Base-by-base conservation (phyloP, 2,888 invertebrate species). In the Conops quadrifasciatus region DNA sequence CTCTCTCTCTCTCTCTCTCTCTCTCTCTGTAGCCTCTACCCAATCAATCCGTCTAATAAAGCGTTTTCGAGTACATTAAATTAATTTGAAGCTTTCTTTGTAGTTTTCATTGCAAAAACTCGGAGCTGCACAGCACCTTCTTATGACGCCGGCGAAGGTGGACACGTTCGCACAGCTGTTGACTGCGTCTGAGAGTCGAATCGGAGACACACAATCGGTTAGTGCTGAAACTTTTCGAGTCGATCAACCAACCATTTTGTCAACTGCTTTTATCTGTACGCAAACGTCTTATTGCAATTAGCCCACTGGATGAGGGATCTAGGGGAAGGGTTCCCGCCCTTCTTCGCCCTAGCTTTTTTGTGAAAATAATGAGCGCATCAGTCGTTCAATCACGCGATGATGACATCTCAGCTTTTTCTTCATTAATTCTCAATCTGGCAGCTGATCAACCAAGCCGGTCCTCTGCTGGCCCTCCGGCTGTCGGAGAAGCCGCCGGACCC, bases 391-490 rank as follows among this genome's bases (percentile, higher is more conserved):
- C 59, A 47, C 47, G 58, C 28, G 59, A 56, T 66, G 36, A 16
- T 49, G 5, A 1, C 21, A 13, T 65, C 51, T 62, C n/a, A 21
- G 28, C 28, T 53, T 49, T 28, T 67, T 60, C 67, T 59, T 59
- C 67, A 67, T 67, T 67, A 67, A 67, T 67, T 19, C 49, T 49
- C 47, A 67, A 67, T 67, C 67, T 59, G 47, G 59, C 59, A 19
- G 7, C 45, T 67, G 67, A 28, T 59, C 58, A 49, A 11, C 24
- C 26, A 36, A 9, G 5, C 9, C n/a, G 16, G 21, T 62, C 43
- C 15, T 56, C 56, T 19, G 15, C 19, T 56, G 28, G 3, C 56
- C 56, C 5, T 56, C 15, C 28, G 7, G 9, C 19, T 26, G 24
- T 24, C 56, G 1, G 15, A 7, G 24, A 26, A 15, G 3, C 3